Conservation (phyloP, 2,113 vertebrate species). For the Amazona vittata region DNA sequence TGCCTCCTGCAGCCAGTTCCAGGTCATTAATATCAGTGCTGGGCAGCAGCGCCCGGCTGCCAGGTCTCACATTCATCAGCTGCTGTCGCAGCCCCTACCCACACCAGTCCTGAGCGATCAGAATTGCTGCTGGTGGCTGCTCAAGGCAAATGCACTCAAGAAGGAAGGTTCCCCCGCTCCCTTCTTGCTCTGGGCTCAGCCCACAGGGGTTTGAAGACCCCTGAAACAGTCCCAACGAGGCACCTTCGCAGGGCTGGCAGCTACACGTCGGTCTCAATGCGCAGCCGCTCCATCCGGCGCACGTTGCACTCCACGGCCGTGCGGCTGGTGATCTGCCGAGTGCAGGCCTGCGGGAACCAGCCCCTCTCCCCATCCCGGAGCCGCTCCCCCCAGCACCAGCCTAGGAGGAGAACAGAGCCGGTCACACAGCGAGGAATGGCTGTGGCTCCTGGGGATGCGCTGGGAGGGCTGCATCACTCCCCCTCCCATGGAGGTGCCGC, state of each 20-base stretch:
- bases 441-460: rapidly evolving
- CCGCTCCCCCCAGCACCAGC: constrained; percentile 87
- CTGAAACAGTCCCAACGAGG: rapidly evolving
- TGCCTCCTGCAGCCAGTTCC: not conserved
- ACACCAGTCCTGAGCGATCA: rapidly evolving
- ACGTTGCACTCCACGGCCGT: constrained; percentile 83
- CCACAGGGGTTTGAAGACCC: not conserved
- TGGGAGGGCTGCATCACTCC: not conserved
- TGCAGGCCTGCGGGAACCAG: constrained; percentile 89
- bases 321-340: constrained; percentile 85
- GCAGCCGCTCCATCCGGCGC: constrained; percentile 89
- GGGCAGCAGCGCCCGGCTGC: rapidly evolving
- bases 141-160: rapidly evolving
- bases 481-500: rapidly evolving
- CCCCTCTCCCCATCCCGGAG: constrained; percentile 88
- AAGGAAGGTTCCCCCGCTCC: not conserved
- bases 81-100: not conserved
- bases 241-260: rapidly evolving
- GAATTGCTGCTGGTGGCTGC: not conserved
- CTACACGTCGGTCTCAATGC: constrained; percentile 86
- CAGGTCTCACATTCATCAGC: not conserved
- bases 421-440: rapidly evolving
- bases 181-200: rapidly evolving
- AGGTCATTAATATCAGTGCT: rapidly evolving
- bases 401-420: not conserved